These are phyloP conservation scores for Serripes groenlandicus DNA, from an alignment of 2,888 invertebrate species.

Conservation along the genomic window DNA sequence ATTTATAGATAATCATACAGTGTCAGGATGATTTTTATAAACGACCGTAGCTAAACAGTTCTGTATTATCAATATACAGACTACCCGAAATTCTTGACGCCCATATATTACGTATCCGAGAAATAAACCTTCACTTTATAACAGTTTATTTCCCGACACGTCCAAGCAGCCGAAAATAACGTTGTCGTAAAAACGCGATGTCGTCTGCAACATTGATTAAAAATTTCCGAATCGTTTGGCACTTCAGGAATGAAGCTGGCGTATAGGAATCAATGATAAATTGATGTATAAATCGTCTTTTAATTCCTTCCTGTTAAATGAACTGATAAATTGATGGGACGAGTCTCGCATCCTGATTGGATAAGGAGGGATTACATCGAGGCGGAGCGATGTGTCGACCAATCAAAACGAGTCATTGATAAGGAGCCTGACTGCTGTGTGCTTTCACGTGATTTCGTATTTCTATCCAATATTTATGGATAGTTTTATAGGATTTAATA, in stretches of 20 bases:
- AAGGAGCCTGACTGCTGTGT: neutral
- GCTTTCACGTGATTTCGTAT: neutral
- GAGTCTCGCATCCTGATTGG: constrained; percentile 60
- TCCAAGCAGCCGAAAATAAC: constrained; percentile 7
- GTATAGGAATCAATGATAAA: constrained; percentile 65
- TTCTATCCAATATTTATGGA: neutral
- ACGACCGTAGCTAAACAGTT: constrained; percentile 24
- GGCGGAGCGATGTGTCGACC: constrained; percentile 49
- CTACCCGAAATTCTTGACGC: constrained; percentile 44
- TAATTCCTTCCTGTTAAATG: constrained; percentile 66
- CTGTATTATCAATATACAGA: neutral
- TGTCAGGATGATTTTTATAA: constrained; percentile 53
- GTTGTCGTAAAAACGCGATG: constrained; percentile 5
- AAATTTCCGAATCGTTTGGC: constrained; percentile 63
- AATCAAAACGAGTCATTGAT: constrained; percentile 32
- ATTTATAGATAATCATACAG: constrained; percentile 45
- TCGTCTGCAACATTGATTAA: constrained; percentile 26
- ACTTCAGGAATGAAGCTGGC: constrained; percentile 61
- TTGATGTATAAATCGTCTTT: constrained; percentile 68
- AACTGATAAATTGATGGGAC: constrained; percentile 67
- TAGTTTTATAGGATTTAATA: neutral
- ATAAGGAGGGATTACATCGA: constrained; percentile 56
- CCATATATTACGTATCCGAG: constrained; percentile 46
- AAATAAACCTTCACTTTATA: constrained; percentile 14
- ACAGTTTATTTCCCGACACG: constrained; percentile 14